Conservation (phyloP, 2,888 invertebrate genomes). For the Eupsilia transversa region DNA sequence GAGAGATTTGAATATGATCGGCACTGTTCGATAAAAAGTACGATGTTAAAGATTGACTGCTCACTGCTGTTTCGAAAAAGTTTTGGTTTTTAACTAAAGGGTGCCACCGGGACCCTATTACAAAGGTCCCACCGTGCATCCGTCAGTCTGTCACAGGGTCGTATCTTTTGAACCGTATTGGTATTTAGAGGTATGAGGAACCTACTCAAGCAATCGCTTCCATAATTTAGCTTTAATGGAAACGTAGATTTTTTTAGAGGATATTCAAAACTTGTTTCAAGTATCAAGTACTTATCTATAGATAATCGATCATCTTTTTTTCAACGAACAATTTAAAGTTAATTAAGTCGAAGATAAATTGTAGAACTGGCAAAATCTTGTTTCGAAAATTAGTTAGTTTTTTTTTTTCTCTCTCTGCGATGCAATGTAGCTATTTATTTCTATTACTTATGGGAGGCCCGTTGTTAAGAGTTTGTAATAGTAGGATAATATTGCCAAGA, state of each 20-base stretch:
- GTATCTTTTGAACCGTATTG: no score
- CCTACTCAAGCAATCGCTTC: neutral
- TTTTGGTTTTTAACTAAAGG: neutral
- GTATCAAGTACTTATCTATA: neutral
- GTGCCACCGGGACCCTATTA: no score
- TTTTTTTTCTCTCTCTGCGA: neutral
- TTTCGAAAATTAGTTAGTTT: neutral
- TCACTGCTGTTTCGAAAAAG: neutral
- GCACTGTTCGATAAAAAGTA: conserved; percentile 9
- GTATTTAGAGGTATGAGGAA: no score
- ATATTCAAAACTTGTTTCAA: neutral
- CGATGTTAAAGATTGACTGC: neutral
- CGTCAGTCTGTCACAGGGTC: neutral
- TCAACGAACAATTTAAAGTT: neutral
- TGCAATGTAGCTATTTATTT: neutral
- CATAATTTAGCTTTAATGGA: neutral
- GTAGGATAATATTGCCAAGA: neutral
- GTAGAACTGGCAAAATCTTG: neutral
- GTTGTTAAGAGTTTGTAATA: neutral
- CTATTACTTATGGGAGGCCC: neutral
- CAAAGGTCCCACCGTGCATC: no score
- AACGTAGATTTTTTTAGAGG: conserved; percentile 11
- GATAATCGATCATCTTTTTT: conserved; percentile 15
- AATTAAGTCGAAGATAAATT: neutral
- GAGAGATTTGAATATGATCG: conserved; percentile 31